Conservation (phyloP, 1,140 invertebrate species). For the Dinothrombium tinctorium region DNA sequence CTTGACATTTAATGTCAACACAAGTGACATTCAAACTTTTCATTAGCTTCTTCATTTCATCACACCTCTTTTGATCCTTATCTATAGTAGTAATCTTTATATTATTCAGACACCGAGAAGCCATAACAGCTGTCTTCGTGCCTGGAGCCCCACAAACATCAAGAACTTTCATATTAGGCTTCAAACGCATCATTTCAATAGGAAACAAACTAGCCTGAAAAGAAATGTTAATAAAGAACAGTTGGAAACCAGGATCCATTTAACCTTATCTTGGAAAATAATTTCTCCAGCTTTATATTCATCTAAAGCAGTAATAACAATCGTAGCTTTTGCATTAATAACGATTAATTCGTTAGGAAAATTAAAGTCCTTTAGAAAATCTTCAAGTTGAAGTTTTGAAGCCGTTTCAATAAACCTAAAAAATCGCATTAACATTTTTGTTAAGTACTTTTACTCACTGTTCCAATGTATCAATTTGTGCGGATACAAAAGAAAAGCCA, state of each 20-base stretch:
- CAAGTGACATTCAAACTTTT: constrained; percentile 34
- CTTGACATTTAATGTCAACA: constrained; percentile 36
- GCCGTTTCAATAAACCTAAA: not conserved
- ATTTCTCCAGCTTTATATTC: not conserved
- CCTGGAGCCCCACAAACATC: constrained; percentile 91
- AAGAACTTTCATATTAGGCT: constrained; percentile 38
- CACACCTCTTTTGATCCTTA: constrained; percentile 1
- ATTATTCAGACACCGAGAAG: constrained; percentile 49
- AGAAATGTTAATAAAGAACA: too few relatives aligned
- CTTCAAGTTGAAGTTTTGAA: not conserved
- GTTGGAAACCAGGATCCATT: not conserved
- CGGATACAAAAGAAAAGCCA: too few relatives aligned
- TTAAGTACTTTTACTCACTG: too few relatives aligned
- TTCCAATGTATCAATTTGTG: constrained; percentile 32
- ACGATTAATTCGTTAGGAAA: not conserved
- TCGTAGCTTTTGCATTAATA: not conserved
- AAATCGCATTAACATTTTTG: not conserved
- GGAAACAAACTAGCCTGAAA: constrained; percentile 80
- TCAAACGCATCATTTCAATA: constrained; percentile 42
- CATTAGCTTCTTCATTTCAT: constrained; percentile 16
- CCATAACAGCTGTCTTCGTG: constrained; percentile 76
- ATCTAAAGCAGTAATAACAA: not conserved
- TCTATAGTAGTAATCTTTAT: constrained; percentile 25
- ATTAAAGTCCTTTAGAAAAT: not conserved
- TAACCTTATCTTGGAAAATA: constrained; percentile 1